Base-by-base conservation (phyloP, 2,113 vertebrate species). In the Ptilorrhoa leucosticta region DNA sequence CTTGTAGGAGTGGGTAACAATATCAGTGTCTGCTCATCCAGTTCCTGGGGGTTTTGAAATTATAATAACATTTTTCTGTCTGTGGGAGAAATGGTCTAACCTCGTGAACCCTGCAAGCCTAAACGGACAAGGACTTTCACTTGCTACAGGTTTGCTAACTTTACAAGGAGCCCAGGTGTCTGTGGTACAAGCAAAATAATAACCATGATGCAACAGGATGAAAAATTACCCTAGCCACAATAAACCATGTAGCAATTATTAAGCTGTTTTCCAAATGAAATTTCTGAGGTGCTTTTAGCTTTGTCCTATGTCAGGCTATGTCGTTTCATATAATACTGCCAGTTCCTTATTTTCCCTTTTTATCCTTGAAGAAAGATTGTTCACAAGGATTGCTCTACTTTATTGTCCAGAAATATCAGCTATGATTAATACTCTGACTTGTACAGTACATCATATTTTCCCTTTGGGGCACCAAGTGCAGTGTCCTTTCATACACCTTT, bases 331-430 rank as follows among this genome's bases (percentile, higher is more conserved):
- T 95, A 94, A 96, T 94, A 91, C 88, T 91, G 54, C 57, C 82
- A 83, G 92, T 97, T 98, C 83, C 94, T 98, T 98, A 94, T 97
- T 97, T 91, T 97, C 47, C 35, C 39, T 92, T 96, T 98, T 96
- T 97, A 98, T 96, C 97, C 97, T 98, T 98, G 97, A 98, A 97
- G 96, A 97, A 96, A 96, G 89, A 96, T 97, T 97, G 91, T 97
- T 98, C 96, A 93, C 94, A 92, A 97, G 96, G 96, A 97, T 98
- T 96, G 95, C 93, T 97, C 75, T 63, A 94, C 95, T 94, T 98
- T 98, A 97, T 98, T 98, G 97, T 97, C 97, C 96, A 97, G 96
- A 98, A 97, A 96, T 97, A 97, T 97, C 97, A 97, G 88, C 81
- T 81, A 93, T 98, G 98, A 98, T 98, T 98, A 98, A 98, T 98